Conservation (phyloP, 2,113 vertebrate genomes). For the Pseudorectes ferrugineus region DNA sequence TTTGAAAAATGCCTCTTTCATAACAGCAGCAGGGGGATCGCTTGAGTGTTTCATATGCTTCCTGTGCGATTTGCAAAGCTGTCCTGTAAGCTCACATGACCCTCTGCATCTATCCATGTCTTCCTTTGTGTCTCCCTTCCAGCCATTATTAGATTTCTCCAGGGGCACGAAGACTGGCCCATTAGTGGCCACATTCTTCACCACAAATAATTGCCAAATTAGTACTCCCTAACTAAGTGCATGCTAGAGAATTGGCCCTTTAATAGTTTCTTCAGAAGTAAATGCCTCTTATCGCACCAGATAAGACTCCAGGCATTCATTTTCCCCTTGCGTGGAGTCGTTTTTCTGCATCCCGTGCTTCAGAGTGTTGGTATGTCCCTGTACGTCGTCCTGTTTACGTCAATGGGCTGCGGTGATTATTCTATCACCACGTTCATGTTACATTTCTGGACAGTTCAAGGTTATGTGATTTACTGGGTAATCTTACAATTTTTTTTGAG, state of each 20-base stretch:
- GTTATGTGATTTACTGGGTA: slow-evolving; percentile 40
- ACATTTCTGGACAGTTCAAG: slow-evolving; percentile 29
- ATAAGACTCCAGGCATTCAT: slow-evolving; percentile 36
- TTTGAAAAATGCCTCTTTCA: background rate
- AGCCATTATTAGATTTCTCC: background rate
- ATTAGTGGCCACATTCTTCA: slow-evolving; percentile 1
- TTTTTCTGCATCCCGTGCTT: background rate
- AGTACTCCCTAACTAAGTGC: slow-evolving; percentile 33
- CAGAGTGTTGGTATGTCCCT: slow-evolving; percentile 8
- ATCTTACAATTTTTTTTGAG: background rate
- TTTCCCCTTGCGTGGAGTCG: background rate
- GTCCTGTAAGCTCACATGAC: background rate
- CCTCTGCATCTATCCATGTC: background rate
- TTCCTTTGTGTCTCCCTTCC: background rate
- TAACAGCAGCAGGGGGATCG: background rate
- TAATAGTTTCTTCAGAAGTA: slow-evolving; percentile 48
- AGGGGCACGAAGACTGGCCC: background rate
- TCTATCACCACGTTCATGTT: slow-evolving; percentile 39
- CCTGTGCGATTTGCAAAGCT: background rate
- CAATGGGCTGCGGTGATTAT: slow-evolving; percentile 25
- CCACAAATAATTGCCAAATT: slow-evolving; percentile 47
- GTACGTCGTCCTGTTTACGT: background rate
- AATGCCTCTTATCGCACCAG: slow-evolving; percentile 21
- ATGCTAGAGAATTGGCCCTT: background rate
- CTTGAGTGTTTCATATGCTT: background rate